phyloP scores from a whole-genome alignment of 23 tunicate genomes.

The Halocynthia roretzi region DNA sequence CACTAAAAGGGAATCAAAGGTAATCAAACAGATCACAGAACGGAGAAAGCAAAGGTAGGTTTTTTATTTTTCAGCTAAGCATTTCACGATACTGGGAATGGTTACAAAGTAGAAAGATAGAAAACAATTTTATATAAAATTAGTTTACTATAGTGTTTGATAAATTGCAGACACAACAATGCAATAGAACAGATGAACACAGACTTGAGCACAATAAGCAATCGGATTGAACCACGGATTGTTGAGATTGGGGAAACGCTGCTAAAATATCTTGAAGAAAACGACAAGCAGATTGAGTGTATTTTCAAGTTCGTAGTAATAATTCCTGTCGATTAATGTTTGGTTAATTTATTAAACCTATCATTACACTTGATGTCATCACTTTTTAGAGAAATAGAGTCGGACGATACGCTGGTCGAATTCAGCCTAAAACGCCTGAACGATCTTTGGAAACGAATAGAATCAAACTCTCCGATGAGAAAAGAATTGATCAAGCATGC shows the following conservation, averaged over 20 bases:
- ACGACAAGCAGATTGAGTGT: constrained; percentile 41
- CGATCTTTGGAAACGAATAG: constrained; percentile 51
- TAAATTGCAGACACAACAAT: constrained; percentile 46
- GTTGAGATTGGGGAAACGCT: constrained; percentile 56
- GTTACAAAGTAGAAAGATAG: no score
- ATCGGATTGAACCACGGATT: constrained; percentile 64
- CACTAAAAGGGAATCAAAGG: constrained; percentile 43
- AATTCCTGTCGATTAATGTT: not conserved
- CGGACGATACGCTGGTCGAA: constrained; percentile 50
- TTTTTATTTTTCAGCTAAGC: no score
- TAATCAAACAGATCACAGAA: constrained; percentile 60
- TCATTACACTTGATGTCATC: not conserved
- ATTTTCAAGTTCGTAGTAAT: constrained; percentile 32
- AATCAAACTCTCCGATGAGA: constrained; percentile 43
- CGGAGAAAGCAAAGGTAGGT: constrained; percentile 70
- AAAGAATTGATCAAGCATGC: constrained; percentile 54
- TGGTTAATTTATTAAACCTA: not conserved
- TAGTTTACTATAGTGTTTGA: no score
- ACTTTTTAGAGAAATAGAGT: constrained; percentile 35
- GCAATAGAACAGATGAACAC: constrained; percentile 68
- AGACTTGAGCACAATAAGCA: constrained; percentile 64
- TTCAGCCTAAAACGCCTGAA: constrained; percentile 40
- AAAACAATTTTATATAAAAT: no score
- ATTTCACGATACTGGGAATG: not conserved
- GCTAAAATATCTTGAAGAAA: constrained; percentile 49